Conservation (phyloP, 2,797 vertebrate species). For the Hapalemur alaotrensis region DNA sequence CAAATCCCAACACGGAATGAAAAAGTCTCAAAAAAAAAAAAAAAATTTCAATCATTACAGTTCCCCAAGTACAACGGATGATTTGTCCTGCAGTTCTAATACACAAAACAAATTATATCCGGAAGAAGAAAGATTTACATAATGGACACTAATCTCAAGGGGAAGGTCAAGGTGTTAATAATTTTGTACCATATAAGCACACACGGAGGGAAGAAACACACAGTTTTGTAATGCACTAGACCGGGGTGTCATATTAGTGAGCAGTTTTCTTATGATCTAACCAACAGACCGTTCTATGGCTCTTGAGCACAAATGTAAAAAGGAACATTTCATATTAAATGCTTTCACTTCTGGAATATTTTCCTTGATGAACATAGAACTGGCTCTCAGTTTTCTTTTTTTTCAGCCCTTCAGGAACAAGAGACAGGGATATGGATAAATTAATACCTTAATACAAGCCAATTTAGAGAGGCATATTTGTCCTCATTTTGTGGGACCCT, state of each 20-base stretch:
- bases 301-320: background rate
- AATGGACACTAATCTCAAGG: constrained; percentile 11
- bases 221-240: background rate
- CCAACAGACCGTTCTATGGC: background rate
- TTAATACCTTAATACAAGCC: background rate
- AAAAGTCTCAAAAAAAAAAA: background rate
- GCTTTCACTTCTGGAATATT: background rate
- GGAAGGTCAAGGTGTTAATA: constrained; percentile 31
- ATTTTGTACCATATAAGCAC: constrained; percentile 20
- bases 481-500: background rate
- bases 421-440: background rate
- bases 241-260: background rate
- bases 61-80: background rate
- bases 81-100: background rate
- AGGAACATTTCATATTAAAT: background rate
- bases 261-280: background rate
- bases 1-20: constrained; percentile 20
- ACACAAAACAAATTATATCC: constrained; percentile 9
- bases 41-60: background rate
- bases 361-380: background rate
- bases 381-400: background rate
- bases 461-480: background rate
- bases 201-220: constrained; percentile 12
- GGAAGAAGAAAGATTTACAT: constrained; percentile 22
- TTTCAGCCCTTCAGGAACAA: constrained; percentile 13